Evolutionary conservation across 2,888 invertebrate genomes (phyloP), one percentile per base, ranked within the genome.

Genomic region (Drosophila cracens): DNA sequence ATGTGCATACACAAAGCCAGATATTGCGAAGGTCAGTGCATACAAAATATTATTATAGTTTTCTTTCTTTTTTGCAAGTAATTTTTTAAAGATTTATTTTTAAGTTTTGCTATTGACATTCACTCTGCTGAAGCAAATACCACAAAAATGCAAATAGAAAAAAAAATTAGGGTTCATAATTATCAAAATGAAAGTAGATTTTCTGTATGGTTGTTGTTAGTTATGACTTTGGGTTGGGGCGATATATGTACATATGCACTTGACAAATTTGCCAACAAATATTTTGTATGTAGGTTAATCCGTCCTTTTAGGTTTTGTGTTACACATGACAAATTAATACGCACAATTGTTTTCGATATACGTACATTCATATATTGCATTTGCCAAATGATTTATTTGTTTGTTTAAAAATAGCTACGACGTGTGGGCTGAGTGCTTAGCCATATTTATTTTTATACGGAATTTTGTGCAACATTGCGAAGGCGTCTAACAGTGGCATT

Each of bases 271-370:
- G 51, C 16, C 18, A 46, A 33, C 38, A 61, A 43, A 36, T 53
- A 58, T 60, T 56, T 65, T 60, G 29, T 71, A 85, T 85, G 58
- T 87, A 84, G 84, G 89, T 89, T 85, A 85, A 89, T 84, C 89
- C 74, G 71, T 70, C 70, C 63, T 77, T 77, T 67, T 72, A 18
- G 67, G 82, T 79, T 76, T 89, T 81, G 69, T 68, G 65, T 84
- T 89, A 83, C 84, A 79, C 65, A 68, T 69, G 81, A 78, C 70
- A 72, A 77, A 68, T 57, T 68, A 69, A 69, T 62, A 31, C 65
- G 27, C 34, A 25, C 46, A 52, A 48, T 43, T 60, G 34, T 72
- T 63, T 62, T 38, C 31, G 25, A 5, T 46, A 10, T 27, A 25
- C 36, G 18, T 4, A 48, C 34, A n/a, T 53, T 34, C 36, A 16